Evolutionary conservation across 2,113 vertebrate genomes (phyloP).

Genomic region (Odontophorus gujanensis): DNA sequence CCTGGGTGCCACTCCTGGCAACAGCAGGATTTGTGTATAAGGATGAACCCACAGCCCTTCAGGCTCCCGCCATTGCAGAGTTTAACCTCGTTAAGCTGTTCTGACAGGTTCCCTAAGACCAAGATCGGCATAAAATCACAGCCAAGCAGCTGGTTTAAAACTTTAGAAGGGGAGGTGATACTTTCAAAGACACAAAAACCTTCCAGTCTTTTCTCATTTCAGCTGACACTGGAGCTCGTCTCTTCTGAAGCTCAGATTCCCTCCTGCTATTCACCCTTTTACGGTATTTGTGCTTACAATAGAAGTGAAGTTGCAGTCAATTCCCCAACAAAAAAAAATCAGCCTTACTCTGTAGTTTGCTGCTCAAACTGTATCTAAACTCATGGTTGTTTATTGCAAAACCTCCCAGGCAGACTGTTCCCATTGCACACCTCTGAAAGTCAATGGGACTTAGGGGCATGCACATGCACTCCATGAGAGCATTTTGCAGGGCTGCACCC

Average conservation of each 20-base stretch:
- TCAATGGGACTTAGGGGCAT: neutral
- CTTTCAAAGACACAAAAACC: neutral
- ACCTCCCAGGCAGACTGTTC: neutral
- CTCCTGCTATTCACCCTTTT: neutral
- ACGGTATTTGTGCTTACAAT: neutral
- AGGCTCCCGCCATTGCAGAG: neutral
- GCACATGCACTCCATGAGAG: neutral
- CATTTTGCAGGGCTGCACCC: neutral
- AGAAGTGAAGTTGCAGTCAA: neutral
- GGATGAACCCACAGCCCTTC: neutral
- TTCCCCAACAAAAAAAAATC: fast-evolving
- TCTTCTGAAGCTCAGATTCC: neutral
- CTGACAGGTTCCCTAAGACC: neutral
- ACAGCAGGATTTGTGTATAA: neutral
- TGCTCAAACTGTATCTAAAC: neutral
- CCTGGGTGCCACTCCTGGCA: neutral
- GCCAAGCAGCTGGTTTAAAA: neutral
- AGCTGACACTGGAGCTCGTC: neutral
- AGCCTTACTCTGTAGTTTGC: neutral
- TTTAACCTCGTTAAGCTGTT: neutral
- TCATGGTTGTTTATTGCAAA: neutral
- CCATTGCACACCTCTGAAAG: neutral
- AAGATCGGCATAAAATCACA: neutral
- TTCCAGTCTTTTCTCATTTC: neutral
- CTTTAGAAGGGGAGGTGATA: neutral